Evolutionary conservation across 2,113 vertebrate genomes (phyloP), one percentile per base, ranked within the genome.

Genomic region (Cichladusa arquata): DNA sequence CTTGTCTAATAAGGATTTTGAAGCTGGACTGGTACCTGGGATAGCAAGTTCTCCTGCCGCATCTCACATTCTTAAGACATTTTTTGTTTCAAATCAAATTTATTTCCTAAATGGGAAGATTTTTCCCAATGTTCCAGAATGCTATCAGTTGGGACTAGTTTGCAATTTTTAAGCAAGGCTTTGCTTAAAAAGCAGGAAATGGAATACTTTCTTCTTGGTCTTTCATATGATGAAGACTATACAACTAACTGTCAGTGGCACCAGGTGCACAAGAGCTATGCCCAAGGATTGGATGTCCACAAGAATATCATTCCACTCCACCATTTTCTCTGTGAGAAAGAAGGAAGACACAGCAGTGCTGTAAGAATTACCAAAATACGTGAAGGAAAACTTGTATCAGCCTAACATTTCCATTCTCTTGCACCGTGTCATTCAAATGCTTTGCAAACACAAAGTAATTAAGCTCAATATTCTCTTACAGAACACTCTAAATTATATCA

Each of bases 71-170:
- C 53, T 58, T 81, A 58, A 56, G 67, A 71, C 6, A 19, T 83
- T 73, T 90, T 83, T 50, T 19, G 23, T 88, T 86, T 95, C 69
- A 94, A 91, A 96, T 93, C 69, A 92, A 95, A 95, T 93, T 96
- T 95, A 70, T 62, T 97, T 95, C 77, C 93, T 81, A 94, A 97
- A 97, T 33, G 38, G 81, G 95, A 88, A 97, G 85, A 92, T 91
- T 86, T 76, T 57, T 76, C 86, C 86, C 81, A n/a, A 31, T 84
- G 61, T 91, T 96, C 81, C 95, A 96, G 79, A 97, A 97, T 61
- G 83, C 86, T 85, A 87, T 85, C 94, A 77, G 90, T 47, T 92
- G 67, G 62, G 38, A 54, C 19, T 58, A 47, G 56, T 53, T 74
- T n/a, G 42, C 31, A 95, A 79, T 81, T 96, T 96, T 96, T 94